phyloP scores from a whole-genome alignment of 2,113 vertebrate species.

The Salvelinus namaycush region DNA sequence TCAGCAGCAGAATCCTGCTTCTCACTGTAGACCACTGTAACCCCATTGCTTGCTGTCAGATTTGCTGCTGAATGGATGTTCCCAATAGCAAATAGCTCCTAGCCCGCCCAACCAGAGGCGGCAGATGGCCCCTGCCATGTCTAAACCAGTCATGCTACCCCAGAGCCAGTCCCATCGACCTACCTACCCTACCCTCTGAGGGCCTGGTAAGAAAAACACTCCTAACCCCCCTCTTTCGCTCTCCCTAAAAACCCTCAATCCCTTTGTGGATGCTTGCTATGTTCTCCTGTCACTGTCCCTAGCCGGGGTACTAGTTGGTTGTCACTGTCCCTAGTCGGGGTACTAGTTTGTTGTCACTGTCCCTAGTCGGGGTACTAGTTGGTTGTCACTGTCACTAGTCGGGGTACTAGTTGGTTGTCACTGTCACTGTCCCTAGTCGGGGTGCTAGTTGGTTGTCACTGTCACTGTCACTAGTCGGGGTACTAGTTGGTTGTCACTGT shows the following conservation, averaged over 20 bases:
- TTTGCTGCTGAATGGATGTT: conserved; percentile 23
- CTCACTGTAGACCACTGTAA: conserved; percentile 10
- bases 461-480: no score
- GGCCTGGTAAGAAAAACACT: conserved; percentile 82
- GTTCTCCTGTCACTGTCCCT: no score
- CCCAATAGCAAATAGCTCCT: conserved; percentile 87
- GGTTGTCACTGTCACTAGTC: no score
- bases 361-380: no score
- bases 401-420: no score
- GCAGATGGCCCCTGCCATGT: conserved; percentile 83
- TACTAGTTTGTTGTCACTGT: no score
- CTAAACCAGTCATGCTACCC: conserved; percentile 94
- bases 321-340: no score
- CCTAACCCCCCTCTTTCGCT: background rate
- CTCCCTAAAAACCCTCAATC: background rate
- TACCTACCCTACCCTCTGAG: conserved; percentile 79
- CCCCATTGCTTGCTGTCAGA: background rate
- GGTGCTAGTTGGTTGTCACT: no score
- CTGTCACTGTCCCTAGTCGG: no score
- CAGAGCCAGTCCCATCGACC: conserved; percentile 76
- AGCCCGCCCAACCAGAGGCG: conserved; percentile 88
- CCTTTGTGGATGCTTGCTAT: no score
- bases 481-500: no score
- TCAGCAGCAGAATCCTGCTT: background rate
- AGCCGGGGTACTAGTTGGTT: no score